Evolutionary conservation across 2,113 vertebrate genomes (phyloP), one percentile per base, ranked within the genome.

Genomic region (Athene noctua): DNA sequence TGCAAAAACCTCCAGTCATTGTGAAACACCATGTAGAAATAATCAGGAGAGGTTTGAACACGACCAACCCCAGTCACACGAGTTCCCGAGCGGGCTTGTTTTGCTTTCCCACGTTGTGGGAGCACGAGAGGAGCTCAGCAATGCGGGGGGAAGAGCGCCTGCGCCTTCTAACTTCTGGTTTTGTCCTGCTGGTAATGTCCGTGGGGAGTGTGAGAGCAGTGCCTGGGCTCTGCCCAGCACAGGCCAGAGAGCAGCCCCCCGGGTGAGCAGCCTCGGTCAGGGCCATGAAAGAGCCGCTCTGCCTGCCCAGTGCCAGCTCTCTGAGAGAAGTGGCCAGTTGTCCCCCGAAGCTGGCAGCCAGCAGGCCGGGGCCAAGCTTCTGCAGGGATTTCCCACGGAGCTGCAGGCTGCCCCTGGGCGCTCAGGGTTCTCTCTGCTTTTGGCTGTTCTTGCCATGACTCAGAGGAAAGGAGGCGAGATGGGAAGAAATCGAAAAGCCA

Each of bases 21-120:
- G 78, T 95, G 90, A 97, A 97, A 97, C 74, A 7, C 47, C 15
- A 4, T 82, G 80, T 73, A 62, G 94, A 95, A 97, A 96, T 77
- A 54, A 42, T 42, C 70, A 78, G 94, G 88, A 91, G 93, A 81
- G 72, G 83, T 97, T 97, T 92, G 89, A 88, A 93, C 86, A 77
- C 3, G 86, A 86, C 72, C 80, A 59, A 0, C 62, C 27, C 38
- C 44, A 52, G 49, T 72, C 67, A 55, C 5, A 9, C 57, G 23
- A 6, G 51, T 58, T 92, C 74, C 68, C 19, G 38, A 74, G 86
- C 1, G 5, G 59, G 44, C 91, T 90, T 49, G 72, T 52, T 80
- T 86, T 80, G 58, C 59, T 84, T 86, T 95, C 88, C 61, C 86
- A 86, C 42, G 9, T 63, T 29, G 34, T 54, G 59, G 73, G 83